phyloP scores from a whole-genome alignment of 2,797 vertebrate species.

The Danio choprae region DNA sequence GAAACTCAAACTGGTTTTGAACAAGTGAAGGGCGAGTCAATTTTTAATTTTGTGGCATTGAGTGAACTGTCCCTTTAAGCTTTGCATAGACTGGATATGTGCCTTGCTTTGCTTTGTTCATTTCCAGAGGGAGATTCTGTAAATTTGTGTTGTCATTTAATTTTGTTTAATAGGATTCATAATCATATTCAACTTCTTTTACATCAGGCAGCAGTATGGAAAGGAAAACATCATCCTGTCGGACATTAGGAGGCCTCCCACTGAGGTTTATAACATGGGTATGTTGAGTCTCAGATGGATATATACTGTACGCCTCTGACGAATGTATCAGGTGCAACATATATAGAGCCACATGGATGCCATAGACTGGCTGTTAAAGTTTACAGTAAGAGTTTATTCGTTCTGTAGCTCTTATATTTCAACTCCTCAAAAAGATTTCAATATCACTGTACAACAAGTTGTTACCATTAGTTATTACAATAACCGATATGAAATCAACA shows the following conservation, averaged over 20 bases:
- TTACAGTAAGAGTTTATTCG: neutral
- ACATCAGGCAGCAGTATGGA: conserved; percentile 76
- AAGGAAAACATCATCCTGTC: conserved; percentile 80
- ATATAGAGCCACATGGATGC: conserved; percentile 6
- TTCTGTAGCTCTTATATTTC: neutral
- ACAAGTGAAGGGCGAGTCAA: too few relatives aligned
- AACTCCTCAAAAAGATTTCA: neutral
- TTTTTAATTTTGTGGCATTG: too few relatives aligned
- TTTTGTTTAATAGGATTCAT: neutral
- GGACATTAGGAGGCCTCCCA: conserved; percentile 81
- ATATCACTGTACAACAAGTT: neutral
- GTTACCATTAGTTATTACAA: neutral
- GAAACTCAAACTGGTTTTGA: too few relatives aligned
- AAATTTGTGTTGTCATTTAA: neutral
- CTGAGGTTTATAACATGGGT: conserved; percentile 75
- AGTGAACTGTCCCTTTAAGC: too few relatives aligned
- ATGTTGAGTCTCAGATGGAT: conserved; percentile 48
- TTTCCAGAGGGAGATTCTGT: neutral
- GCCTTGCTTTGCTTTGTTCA: neutral
- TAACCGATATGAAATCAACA: neutral
- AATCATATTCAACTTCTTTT: neutral
- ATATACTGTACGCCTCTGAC: neutral
- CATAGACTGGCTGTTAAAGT: neutral
- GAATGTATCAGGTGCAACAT: neutral
- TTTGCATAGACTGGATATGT: neutral